phyloP scores from a whole-genome alignment of 2,113 vertebrate genomes.

The Cottus gobio region DNA sequence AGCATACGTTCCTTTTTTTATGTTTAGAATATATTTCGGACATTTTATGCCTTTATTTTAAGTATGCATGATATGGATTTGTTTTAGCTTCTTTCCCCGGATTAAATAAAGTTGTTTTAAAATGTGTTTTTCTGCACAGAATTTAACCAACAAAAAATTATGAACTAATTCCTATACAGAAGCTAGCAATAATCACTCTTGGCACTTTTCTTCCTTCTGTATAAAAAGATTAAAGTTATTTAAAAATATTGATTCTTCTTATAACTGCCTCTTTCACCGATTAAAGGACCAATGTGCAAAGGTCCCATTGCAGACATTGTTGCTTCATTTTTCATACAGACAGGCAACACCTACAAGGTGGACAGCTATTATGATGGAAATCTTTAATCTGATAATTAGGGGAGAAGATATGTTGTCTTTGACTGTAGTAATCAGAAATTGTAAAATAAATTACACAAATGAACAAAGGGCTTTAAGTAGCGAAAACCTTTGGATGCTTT shows the following conservation, averaged over 20 bases:
- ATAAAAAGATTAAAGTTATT: neutral
- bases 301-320: neutral
- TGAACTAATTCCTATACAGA: neutral
- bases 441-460: neutral
- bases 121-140: neutral
- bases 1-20: neutral
- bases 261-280: neutral
- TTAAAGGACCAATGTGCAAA: no score
- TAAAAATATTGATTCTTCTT: neutral
- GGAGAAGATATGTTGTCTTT: neutral
- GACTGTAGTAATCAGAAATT: neutral
- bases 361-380: no score
- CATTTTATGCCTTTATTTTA: neutral
- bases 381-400: neutral
- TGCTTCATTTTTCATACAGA: neutral
- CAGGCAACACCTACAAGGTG: neutral
- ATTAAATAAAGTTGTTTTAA: neutral
- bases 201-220: neutral
- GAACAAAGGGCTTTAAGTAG: neutral
- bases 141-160: conserved; percentile 2
- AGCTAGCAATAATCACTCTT: neutral
- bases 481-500: neutral
- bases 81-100: neutral
- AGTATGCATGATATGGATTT: neutral
- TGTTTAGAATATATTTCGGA: no score